phyloP scores from a whole-genome alignment of 2,888 invertebrate genomes.

The Caenorhabditis sp. region DNA sequence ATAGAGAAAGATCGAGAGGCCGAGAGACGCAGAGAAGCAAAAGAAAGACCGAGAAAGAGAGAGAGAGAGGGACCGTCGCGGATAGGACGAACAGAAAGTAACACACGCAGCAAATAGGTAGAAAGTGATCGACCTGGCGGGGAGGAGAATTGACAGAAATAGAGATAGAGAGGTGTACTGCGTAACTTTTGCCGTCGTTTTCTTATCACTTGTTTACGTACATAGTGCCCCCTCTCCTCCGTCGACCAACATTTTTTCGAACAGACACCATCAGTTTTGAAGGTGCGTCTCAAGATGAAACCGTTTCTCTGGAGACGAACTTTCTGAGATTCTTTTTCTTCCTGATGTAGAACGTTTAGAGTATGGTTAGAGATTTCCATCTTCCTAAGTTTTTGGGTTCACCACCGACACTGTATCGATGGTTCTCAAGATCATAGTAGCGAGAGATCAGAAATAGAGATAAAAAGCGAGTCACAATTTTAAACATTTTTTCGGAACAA shows the following conservation, averaged over 20 bases:
- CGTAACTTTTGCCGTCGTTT: conserved; percentile 37
- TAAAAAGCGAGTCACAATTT: too few relatives aligned
- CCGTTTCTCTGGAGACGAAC: not conserved
- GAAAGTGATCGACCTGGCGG: conserved; percentile 1
- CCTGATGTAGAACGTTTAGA: not conserved
- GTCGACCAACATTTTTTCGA: conserved; percentile 37
- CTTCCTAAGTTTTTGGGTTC: too few relatives aligned
- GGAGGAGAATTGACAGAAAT: conserved; percentile 17
- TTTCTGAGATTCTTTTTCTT: not conserved
- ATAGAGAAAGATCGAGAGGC: conserved; percentile 9
- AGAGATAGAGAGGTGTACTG: conserved; percentile 13
- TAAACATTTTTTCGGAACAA: not conserved
- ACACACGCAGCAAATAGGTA: not conserved
- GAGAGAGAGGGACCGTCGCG: not conserved
- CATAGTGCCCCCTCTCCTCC: conserved; percentile 39
- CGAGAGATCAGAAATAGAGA: not conserved
- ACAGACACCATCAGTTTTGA: conserved; percentile 32
- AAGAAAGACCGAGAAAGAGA: not conserved
- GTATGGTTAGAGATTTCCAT: too few relatives aligned
- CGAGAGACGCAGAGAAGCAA: not conserved
- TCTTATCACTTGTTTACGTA: conserved; percentile 65
- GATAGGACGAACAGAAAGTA: conserved; percentile 7
- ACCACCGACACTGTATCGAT: too few relatives aligned
- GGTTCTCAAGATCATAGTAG: conserved; percentile 1
- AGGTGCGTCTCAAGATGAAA: not conserved